These are phyloP conservation scores for Diarsia dahlii DNA, from an alignment of 2,888 invertebrate species.

Conservation along the genomic window DNA sequence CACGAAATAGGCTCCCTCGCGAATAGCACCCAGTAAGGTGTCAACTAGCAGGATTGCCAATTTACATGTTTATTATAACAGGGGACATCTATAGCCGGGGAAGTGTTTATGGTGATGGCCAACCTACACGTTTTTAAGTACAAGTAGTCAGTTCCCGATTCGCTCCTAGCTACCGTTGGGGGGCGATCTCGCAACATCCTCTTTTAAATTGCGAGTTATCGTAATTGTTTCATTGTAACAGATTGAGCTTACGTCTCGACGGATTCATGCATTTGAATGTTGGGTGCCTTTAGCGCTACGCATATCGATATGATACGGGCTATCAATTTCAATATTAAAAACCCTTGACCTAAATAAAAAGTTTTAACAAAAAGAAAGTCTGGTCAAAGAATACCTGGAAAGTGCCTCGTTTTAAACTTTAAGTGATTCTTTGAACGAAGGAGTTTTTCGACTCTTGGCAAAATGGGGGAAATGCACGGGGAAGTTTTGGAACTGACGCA, in stretches of 20 bases:
- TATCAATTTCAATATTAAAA: slow-evolving; percentile 47
- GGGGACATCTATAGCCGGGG: slow-evolving; percentile 21
- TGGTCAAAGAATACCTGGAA: not conserved
- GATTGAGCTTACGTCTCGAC: slow-evolving; percentile 82
- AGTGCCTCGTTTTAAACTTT: slow-evolving; percentile 32
- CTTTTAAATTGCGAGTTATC: slow-evolving; percentile 90
- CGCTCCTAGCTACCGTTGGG: slow-evolving; percentile 78
- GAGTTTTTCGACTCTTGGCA: slow-evolving; percentile 37
- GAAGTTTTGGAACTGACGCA: slow-evolving; percentile 87
- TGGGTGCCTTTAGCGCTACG: slow-evolving; percentile 74
- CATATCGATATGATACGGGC: slow-evolving; percentile 56
- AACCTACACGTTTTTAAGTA: slow-evolving; percentile 56
- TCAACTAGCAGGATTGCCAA: slow-evolving; percentile 2
- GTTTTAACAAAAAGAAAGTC: not conserved
- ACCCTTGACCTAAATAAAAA: slow-evolving; percentile 17
- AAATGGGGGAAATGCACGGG: slow-evolving; percentile 75
- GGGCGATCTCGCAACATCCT: slow-evolving; percentile 90
- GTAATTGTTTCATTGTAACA: slow-evolving; percentile 90
- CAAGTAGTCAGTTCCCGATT: slow-evolving; percentile 81
- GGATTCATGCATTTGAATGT: slow-evolving; percentile 76
- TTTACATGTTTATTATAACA: slow-evolving; percentile 2
- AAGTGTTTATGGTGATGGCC: slow-evolving; percentile 49
- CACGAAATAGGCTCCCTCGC: not conserved
- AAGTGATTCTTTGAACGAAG: slow-evolving; percentile 38
- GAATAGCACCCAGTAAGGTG: not conserved